Conservation (phyloP, 1,140 invertebrate genomes). For the Cyclina sinensis region DNA sequence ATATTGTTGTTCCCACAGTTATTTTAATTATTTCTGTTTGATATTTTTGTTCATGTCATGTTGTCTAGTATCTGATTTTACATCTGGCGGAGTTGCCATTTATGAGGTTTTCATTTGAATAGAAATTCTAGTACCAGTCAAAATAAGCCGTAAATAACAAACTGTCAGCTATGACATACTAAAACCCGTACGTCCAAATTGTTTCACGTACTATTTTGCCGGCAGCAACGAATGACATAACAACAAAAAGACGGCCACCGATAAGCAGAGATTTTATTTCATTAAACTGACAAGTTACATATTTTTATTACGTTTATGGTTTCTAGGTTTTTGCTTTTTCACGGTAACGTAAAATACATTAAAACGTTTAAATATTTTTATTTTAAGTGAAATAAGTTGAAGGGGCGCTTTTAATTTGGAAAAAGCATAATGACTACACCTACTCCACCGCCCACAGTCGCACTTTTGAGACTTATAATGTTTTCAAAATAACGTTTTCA, state of each 20-base stretch:
- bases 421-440: no score
- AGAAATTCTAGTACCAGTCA: background rate
- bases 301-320: background rate
- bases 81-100: background rate
- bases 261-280: slow-evolving; percentile 20
- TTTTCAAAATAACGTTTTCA: no score
- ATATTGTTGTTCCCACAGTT: background rate
- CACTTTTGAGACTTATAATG: no score
- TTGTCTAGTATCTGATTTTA: background rate
- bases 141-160: background rate
- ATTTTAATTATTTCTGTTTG: background rate
- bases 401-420: no score
- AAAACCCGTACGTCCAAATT: background rate
- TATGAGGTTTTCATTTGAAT: background rate
- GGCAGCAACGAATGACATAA: slow-evolving; percentile 29
- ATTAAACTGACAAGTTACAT: background rate
- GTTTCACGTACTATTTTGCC: background rate
- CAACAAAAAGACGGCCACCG: slow-evolving; percentile 17
- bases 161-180: background rate
- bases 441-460: no score
- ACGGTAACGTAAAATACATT: no score
- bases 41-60: background rate
- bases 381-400: no score
- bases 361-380: background rate
- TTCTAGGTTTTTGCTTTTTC: background rate